These are phyloP conservation scores for Spinus olivaceus DNA, from an alignment of 2,797 vertebrate species.

Conservation along the genomic window DNA sequence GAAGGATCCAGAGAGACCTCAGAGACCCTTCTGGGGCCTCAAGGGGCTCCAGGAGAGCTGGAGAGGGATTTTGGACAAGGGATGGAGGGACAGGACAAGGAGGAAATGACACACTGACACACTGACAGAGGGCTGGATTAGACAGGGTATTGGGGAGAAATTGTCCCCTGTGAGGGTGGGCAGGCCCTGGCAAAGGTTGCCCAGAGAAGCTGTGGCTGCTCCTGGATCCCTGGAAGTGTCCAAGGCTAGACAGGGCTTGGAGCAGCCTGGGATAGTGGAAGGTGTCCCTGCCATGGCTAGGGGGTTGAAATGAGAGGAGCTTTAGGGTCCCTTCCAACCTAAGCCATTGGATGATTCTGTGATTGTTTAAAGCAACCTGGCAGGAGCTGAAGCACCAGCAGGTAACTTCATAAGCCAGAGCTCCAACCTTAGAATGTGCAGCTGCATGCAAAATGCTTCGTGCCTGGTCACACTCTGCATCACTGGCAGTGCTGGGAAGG, in stretches of 20 bases:
- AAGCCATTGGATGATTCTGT: background rate
- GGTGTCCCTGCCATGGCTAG: too few species aligned
- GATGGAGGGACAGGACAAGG: background rate
- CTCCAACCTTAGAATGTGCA: background rate
- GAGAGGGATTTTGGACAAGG: background rate
- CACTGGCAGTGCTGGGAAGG: fast-evolving
- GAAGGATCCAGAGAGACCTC: background rate
- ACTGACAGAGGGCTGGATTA: background rate
- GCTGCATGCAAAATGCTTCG: background rate
- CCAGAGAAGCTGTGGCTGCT: background rate
- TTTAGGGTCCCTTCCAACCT: background rate
- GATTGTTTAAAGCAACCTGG: background rate
- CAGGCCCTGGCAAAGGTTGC: background rate
- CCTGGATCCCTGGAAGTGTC: background rate
- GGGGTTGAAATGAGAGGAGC: background rate
- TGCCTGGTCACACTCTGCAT: background rate
- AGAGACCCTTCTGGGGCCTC: background rate
- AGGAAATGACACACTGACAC: background rate
- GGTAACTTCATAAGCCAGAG: background rate
- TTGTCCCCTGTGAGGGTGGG: fast-evolving
- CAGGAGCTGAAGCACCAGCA: background rate
- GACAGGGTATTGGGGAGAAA: background rate
- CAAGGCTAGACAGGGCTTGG: background rate
- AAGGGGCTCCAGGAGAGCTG: background rate
- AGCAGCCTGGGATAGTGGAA: background rate